Conservation (phyloP, 2,113 vertebrate species). For the Electrona antarctica region DNA sequence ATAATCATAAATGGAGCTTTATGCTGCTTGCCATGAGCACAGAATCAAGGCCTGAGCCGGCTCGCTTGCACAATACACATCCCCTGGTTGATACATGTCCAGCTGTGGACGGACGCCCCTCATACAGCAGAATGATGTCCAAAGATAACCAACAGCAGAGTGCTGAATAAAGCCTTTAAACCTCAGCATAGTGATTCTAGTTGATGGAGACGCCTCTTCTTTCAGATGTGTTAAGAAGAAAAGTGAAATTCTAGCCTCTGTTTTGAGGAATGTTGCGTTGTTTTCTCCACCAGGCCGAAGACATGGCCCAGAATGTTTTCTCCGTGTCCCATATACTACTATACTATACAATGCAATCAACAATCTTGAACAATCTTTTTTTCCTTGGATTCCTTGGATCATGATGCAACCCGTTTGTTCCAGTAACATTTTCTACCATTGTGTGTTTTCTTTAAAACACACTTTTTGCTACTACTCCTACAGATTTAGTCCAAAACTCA, state of each 20-base stretch:
- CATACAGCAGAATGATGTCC: slow-evolving; percentile 52
- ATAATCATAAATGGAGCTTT: slow-evolving; percentile 4
- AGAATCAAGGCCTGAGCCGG: slow-evolving; percentile 42
- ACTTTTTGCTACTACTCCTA: not conserved
- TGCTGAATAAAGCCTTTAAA: slow-evolving; percentile 35
- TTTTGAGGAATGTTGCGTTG: not conserved
- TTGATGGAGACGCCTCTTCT: slow-evolving; percentile 23
- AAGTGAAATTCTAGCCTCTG: not conserved
- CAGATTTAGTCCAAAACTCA: not conserved
- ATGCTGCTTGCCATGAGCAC: slow-evolving; percentile 47
- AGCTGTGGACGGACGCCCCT: slow-evolving; percentile 51
- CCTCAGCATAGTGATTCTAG: slow-evolving; percentile 35
- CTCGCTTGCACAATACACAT: slow-evolving; percentile 21
- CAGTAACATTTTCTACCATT: too few relatives aligned
- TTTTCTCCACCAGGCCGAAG: too few relatives aligned
- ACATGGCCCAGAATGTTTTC: too few relatives aligned
- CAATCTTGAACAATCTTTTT: too few relatives aligned
- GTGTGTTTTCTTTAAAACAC: too few relatives aligned
- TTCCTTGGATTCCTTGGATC: too few relatives aligned
- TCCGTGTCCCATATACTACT: too few relatives aligned
- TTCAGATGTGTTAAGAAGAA: slow-evolving; percentile 16
- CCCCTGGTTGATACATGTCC: slow-evolving; percentile 39
- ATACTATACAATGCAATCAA: too few relatives aligned
- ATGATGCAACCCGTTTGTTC: too few relatives aligned
- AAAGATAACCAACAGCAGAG: slow-evolving; percentile 44